phyloP scores from a whole-genome alignment of 1,140 invertebrate species.

The Oryctes rhinoceros region DNA sequence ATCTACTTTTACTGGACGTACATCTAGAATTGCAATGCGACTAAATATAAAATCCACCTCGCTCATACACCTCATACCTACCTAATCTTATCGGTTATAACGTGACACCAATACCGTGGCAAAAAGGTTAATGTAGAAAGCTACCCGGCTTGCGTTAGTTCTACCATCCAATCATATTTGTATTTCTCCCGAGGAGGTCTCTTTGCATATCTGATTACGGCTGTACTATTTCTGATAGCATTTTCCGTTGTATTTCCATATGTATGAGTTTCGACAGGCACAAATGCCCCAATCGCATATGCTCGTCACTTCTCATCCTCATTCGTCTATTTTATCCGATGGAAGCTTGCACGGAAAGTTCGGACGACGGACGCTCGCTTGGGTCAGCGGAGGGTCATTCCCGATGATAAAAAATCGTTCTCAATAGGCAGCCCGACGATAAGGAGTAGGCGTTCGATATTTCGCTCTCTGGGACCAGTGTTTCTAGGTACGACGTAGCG shows the following conservation, averaged over 20 bases:
- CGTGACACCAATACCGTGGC: too few species aligned
- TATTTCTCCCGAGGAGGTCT: constrained; percentile 58
- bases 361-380: background rate
- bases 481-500: too few species aligned
- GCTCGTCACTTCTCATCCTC: constrained; percentile 54
- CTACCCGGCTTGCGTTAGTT: background rate
- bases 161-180: constrained; percentile 56
- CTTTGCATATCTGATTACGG: constrained; percentile 43
- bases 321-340: constrained; percentile 54
- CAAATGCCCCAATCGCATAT: constrained; percentile 58
- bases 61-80: too few species aligned
- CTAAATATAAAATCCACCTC: too few species aligned
- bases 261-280: constrained; percentile 57
- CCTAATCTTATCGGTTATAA: too few species aligned
- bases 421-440: background rate
- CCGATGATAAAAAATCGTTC: constrained; percentile 28
- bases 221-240: constrained; percentile 44
- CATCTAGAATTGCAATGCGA: too few species aligned
- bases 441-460: background rate
- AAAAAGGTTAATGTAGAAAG: too few species aligned
- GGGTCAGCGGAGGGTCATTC: constrained; percentile 27
- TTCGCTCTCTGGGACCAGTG: too few species aligned
- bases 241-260: constrained; percentile 54
- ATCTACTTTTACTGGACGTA: too few species aligned
- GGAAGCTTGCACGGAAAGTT: constrained; percentile 40